phyloP scores from a whole-genome alignment of 1,140 invertebrate genomes.

The Neotoxoptera formosana region DNA sequence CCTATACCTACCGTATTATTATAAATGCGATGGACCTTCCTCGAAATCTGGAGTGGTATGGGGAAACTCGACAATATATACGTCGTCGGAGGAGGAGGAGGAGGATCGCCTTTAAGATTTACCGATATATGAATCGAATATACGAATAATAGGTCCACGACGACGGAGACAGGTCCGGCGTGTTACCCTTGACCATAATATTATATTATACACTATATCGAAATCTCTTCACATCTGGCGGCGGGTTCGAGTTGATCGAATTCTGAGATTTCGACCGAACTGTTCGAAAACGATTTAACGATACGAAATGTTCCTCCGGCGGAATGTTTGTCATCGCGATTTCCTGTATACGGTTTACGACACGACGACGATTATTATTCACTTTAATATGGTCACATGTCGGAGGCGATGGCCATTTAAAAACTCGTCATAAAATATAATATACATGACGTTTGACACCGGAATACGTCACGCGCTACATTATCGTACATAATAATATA shows the following conservation, averaged over 20 bases:
- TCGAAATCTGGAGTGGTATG: slow-evolving; percentile 31
- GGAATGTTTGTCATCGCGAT: not conserved
- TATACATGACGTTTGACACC: not conserved
- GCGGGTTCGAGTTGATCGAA: not conserved
- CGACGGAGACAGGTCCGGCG: slow-evolving; percentile 7
- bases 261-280: slow-evolving; percentile 24
- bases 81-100: too few species aligned
- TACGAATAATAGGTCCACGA: slow-evolving; percentile 21
- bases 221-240: slow-evolving; percentile 49
- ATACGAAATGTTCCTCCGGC: not conserved
- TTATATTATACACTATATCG: too few species aligned
- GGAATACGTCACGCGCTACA: not conserved
- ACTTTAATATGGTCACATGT: not conserved
- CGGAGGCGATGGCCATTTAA: not conserved
- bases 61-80: not conserved
- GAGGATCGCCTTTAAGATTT: slow-evolving; percentile 19
- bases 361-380: not conserved
- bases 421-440: not conserved
- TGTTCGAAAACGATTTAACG: not conserved
- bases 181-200: slow-evolving; percentile 36
- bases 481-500: not conserved
- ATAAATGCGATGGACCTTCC: not conserved
- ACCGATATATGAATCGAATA: slow-evolving; percentile 48
- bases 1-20: too few species aligned
- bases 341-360: slow-evolving; percentile 30